Conservation (phyloP, 2,888 invertebrate genomes). For the Latrodectus elegans region DNA sequence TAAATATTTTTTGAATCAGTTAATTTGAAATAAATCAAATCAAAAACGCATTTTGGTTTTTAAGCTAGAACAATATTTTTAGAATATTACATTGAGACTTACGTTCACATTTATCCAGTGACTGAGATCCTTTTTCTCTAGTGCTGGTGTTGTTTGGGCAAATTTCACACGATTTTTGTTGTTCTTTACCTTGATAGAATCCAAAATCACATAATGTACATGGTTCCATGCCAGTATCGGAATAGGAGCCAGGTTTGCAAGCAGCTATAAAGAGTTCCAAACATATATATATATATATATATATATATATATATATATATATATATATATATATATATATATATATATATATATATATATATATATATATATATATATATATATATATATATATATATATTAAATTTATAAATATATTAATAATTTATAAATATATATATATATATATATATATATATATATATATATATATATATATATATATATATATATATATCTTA, state of each 20-base stretch:
- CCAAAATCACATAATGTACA: constrained; percentile 93
- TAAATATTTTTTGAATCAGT: too few species aligned
- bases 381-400: too few species aligned
- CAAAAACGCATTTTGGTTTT: not conserved
- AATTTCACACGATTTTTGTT: constrained; percentile 89
- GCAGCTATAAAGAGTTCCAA: constrained; percentile 79
- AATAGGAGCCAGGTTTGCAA: constrained; percentile 92
- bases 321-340: too few species aligned
- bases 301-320: too few species aligned
- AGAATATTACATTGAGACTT: not conserved
- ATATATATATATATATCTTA: too few species aligned
- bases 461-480: too few species aligned
- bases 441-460: too few species aligned
- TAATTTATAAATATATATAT: too few species aligned
- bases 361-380: too few species aligned
- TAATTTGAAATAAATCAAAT: not conserved
- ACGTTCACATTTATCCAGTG: constrained; percentile 86
- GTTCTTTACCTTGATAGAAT: constrained; percentile 90
- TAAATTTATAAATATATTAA: too few species aligned
- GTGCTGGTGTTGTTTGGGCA: constrained; percentile 93
- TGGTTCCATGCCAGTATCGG: constrained; percentile 93
- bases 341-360: too few species aligned
- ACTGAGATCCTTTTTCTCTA: constrained; percentile 83
- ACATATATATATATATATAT: too few species aligned
- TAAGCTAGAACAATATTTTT: not conserved